A percentile compares a stretch with the other conserved stretches of the same genome.
phyloP scores from a whole-genome alignment of 2,888 invertebrate species.

The Aromia moschata region DNA sequence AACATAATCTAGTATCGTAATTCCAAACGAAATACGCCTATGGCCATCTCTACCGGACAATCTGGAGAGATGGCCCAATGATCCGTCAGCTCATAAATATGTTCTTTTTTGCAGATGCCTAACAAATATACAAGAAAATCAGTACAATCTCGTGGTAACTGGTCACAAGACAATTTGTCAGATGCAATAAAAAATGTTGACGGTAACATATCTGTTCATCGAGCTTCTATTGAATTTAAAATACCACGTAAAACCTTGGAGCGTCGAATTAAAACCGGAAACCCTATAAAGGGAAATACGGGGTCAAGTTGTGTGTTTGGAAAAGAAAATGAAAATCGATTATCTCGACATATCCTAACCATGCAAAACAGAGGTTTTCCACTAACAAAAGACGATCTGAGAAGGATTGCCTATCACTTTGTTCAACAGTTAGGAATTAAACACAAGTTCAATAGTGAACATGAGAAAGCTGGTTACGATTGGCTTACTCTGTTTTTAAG shows the following conservation, averaged over 20 bases:
- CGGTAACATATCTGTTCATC: constrained; percentile 7
- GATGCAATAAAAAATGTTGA: neutral
- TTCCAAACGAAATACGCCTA: no score
- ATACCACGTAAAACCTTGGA: constrained; percentile 14
- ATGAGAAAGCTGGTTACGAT: constrained; percentile 11
- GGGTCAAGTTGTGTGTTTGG: constrained; percentile 11
- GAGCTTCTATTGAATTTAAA: constrained; percentile 15
- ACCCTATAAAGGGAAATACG: constrained; percentile 10
- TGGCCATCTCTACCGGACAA: no score
- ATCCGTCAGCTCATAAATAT: no score
- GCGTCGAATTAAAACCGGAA: constrained; percentile 14
- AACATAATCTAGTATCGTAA: no score
- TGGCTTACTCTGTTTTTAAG: constrained; percentile 8
- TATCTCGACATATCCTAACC: constrained; percentile 8
- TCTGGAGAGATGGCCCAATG: no score
- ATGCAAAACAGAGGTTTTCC: neutral
- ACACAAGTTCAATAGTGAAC: constrained; percentile 9
- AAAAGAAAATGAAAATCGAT: constrained; percentile 10
- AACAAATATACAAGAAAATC: no score
- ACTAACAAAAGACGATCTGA: neutral
- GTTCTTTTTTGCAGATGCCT: no score
- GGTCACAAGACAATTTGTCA: no score
- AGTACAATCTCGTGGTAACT: no score
- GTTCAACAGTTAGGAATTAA: neutral
- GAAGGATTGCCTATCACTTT: neutral